These are phyloP conservation scores for Lota lota DNA, from an alignment of 2,113 vertebrate genomes.

Conservation along the genomic window DNA sequence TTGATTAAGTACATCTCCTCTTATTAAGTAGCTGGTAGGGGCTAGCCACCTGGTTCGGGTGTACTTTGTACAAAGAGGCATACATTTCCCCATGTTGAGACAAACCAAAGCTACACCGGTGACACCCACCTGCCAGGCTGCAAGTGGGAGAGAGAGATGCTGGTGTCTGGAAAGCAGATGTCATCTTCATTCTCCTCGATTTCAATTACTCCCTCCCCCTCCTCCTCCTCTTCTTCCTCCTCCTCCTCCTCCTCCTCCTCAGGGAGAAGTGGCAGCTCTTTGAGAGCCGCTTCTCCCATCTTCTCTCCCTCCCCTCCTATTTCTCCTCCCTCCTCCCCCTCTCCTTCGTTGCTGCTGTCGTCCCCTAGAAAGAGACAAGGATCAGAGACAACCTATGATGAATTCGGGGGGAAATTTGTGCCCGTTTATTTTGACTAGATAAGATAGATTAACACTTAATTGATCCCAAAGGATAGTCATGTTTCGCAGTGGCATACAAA, in stretches of 20 bases:
- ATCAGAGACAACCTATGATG: neutral
- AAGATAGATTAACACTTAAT: too few relatives aligned
- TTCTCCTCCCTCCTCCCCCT: constrained; percentile 30
- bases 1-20: neutral
- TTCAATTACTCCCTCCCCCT: constrained; percentile 16
- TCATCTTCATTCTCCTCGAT: constrained; percentile 29
- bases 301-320: constrained; percentile 21
- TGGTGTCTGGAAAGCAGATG: constrained; percentile 86
- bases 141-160: constrained; percentile 89
- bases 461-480: too few relatives aligned
- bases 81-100: too few relatives aligned
- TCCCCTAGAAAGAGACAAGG: constrained; percentile 50
- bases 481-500: too few relatives aligned
- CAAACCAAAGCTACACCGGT: neutral
- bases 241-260: constrained; percentile 9
- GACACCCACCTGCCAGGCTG: constrained; percentile 80
- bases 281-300: neutral
- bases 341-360: constrained; percentile 69
- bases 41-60: too few relatives aligned
- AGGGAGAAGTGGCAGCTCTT: constrained; percentile 13
- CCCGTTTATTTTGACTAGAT: too few relatives aligned
- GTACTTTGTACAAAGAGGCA: too few relatives aligned
- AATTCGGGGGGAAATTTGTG: too few relatives aligned
- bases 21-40: too few relatives aligned
- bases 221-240: constrained; percentile 1